A percentile compares a stretch with the other conserved stretches of the same genome.
These are phyloP conservation scores for Catostylus mosaicus DNA, from an alignment of 30 jellyfish, hydroid and myxozoan species.

Conservation along the genomic window DNA sequence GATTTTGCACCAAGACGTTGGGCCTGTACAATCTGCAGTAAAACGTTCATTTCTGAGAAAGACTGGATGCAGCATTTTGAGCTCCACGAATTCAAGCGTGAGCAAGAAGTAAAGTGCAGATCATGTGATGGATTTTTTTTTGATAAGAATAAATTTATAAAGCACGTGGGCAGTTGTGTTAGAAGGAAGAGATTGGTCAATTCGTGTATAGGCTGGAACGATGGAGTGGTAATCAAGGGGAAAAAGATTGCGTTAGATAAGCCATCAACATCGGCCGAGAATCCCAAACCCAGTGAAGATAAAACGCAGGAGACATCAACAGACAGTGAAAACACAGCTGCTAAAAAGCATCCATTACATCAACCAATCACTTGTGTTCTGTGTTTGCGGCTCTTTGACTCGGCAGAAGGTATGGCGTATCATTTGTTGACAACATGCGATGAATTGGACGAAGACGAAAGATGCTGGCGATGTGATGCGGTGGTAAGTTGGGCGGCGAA, in stretches of 20 bases:
- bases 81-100: conserved; percentile 3
- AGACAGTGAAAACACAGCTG: not conserved
- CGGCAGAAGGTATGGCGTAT: conserved; percentile 18
- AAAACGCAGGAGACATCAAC: not conserved
- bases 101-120: not conserved
- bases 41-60: not conserved
- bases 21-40: conserved; percentile 21
- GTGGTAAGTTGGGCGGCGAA: not conserved
- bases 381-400: conserved; percentile 15
- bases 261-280: not conserved
- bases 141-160: conserved; percentile 1
- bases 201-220: not conserved
- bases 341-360: not conserved
- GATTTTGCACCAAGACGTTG: not conserved
- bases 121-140: conserved; percentile 1
- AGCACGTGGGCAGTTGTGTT: conserved; percentile 11
- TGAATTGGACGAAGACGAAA: not conserved
- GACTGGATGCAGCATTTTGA: conserved; percentile 23
- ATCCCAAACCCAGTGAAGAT: too few relatives aligned
- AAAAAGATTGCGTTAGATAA: not conserved
- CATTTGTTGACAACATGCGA: conserved; percentile 31
- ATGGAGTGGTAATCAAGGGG: not conserved
- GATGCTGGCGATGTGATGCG: conserved; percentile 32
- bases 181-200: not conserved
- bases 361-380: conserved; percentile 26